Evolutionary conservation across 1,140 invertebrate species (phyloP).

Genomic region (silkworm (Bombyx mori)): ASM3026992v2 NC_085127.1:9406001-9406500

Average conservation of each 20-base stretch:
- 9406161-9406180: constrained; percentile 23
- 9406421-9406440: constrained; percentile 67
- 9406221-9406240: constrained; percentile 67
- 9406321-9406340: constrained; percentile 65
- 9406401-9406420: constrained; percentile 69
- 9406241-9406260: constrained; percentile 71
- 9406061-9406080: constrained; percentile 46
- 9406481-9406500: constrained; percentile 42
- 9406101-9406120: constrained; percentile 14
- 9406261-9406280: constrained; percentile 67
- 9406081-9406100: constrained; percentile 3
- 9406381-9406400: constrained; percentile 69
- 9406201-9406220: constrained; percentile 69
- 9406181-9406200: constrained; percentile 71
- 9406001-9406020: constrained; percentile 3
- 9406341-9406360: constrained; percentile 70
- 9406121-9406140: constrained; percentile 10
- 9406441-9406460: constrained; percentile 59
- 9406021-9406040: background rate
- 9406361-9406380: constrained; percentile 66
- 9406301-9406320: constrained; percentile 70
- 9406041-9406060: constrained; percentile 15
- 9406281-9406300: constrained; percentile 62
- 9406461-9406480: constrained; percentile 45
- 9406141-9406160: constrained; percentile 19